Evolutionary conservation across 2,888 invertebrate species (phyloP).

Genomic region (Drosophila pegasa): DNA sequence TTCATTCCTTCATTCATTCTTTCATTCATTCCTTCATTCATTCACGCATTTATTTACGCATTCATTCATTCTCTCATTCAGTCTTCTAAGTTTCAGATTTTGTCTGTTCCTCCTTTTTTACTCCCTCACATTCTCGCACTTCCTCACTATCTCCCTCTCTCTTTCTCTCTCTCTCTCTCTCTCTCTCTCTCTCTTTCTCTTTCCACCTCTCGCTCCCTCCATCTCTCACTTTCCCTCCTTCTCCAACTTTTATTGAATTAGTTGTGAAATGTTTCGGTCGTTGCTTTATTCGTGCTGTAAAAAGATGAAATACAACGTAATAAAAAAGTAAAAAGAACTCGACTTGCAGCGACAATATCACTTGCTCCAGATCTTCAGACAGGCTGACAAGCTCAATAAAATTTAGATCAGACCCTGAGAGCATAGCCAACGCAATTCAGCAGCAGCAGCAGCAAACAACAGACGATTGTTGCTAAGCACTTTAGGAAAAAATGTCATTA

Average conservation of each 20-base stretch:
- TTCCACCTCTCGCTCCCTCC: background rate
- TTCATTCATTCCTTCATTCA: too few relatives aligned
- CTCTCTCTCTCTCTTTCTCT: background rate
- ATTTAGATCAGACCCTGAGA: slow-evolving; percentile 24
- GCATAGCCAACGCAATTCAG: slow-evolving; percentile 8
- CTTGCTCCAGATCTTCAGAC: slow-evolving; percentile 49
- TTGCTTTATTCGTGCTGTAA: background rate
- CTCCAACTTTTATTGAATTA: background rate
- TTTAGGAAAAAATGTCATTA: slow-evolving; percentile 2
- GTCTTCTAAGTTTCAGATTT: too few relatives aligned
- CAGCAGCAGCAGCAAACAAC: too few relatives aligned
- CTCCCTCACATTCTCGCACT: too few relatives aligned
- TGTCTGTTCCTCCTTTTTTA: too few relatives aligned
- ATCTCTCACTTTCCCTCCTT: background rate
- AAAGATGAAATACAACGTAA: background rate
- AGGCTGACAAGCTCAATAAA: slow-evolving; percentile 15
- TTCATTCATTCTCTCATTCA: too few relatives aligned
- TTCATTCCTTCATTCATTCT: too few relatives aligned
- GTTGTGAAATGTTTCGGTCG: background rate
- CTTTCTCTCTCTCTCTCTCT: background rate
- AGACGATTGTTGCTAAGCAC: slow-evolving; percentile 24
- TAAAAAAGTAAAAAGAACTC: slow-evolving; percentile 1
- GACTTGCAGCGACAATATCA: slow-evolving; percentile 28
- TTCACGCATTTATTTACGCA: too few relatives aligned
- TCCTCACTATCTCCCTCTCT: background rate